Percentiles rank a stretch among this genome's conserved stretches.
phyloP scores from a whole-genome alignment of 1,140 invertebrate species.

The Pachyrhynchus sulphureomaculatus region DNA sequence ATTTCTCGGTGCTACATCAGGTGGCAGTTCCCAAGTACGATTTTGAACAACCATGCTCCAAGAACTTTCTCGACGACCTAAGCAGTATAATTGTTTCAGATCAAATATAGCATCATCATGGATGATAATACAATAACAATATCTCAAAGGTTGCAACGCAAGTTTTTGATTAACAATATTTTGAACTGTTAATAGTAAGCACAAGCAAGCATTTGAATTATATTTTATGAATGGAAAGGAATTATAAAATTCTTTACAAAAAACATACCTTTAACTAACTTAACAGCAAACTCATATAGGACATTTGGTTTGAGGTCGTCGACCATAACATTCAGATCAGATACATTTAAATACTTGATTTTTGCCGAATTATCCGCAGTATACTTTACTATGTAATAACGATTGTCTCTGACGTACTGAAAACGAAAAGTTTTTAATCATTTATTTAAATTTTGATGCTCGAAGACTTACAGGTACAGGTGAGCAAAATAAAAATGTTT shows the following conservation, averaged over 20 bases:
- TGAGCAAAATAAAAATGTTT: too few relatives aligned
- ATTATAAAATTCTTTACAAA: too few relatives aligned
- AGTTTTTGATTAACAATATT: too few relatives aligned
- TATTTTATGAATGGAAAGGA: too few relatives aligned
- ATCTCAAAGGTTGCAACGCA: too few relatives aligned
- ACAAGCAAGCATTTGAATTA: too few relatives aligned
- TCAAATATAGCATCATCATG: too few relatives aligned
- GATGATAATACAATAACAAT: too few relatives aligned
- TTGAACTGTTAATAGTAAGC: too few relatives aligned
- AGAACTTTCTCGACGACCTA: constrained; percentile 79
- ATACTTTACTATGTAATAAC: constrained; percentile 83
- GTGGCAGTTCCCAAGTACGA: constrained; percentile 80
- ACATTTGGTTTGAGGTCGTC: constrained; percentile 91
- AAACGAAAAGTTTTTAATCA: constrained; percentile 32
- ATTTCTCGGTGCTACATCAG: constrained; percentile 76
- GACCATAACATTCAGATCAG: constrained; percentile 91
- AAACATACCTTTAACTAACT: constrained; percentile 73
- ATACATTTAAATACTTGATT: constrained; percentile 80
- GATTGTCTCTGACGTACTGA: constrained; percentile 74
- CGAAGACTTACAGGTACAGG: too few relatives aligned
- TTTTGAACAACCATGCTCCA: constrained; percentile 94
- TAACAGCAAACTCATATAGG: constrained; percentile 94
- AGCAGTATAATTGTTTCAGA: neutral
- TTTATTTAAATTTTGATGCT: too few relatives aligned
- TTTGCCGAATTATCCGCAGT: constrained; percentile 63